These are phyloP conservation scores for Zingel zingel DNA, from an alignment of 2,113 vertebrate species.

Conservation along the genomic window DNA sequence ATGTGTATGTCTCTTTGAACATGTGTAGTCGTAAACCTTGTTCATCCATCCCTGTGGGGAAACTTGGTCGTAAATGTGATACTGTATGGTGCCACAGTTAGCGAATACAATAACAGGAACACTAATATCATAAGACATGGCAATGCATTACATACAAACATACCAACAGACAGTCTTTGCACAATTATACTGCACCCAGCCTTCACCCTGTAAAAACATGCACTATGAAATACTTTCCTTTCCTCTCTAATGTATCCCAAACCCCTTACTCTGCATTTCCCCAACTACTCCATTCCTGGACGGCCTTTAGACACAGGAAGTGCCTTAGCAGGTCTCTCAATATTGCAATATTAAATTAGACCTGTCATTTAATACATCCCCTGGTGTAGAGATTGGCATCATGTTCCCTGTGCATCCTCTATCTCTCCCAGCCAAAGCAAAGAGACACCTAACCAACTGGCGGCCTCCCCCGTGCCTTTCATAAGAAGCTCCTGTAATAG, in stretches of 20 bases:
- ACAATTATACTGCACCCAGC: conserved; percentile 35
- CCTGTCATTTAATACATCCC: conserved; percentile 80
- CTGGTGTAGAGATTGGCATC: conserved; percentile 72
- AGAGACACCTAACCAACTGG: conserved; percentile 72
- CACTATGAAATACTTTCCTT: conserved; percentile 62
- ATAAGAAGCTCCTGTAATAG: conserved; percentile 74
- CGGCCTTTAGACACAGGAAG: conserved; percentile 80
- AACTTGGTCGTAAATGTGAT: background rate
- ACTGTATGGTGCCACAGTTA: background rate
- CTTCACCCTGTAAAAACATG: conserved; percentile 55
- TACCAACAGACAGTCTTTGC: conserved; percentile 40
- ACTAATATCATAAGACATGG: conserved; percentile 1
- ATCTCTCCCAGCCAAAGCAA: conserved; percentile 62
- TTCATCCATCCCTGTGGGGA: background rate
- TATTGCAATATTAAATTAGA: conserved; percentile 80
- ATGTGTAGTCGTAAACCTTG: background rate
- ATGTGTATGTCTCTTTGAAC: background rate
- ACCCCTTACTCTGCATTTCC: conserved; percentile 72
- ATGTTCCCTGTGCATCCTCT: conserved; percentile 68
- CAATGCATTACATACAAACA: conserved; percentile 44
- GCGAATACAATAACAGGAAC: conserved; percentile 6
- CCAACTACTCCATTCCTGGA: conserved; percentile 68
- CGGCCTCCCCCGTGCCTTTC: conserved; percentile 53
- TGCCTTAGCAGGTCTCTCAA: conserved; percentile 78
- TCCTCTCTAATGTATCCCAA: conserved; percentile 75